Evolutionary conservation across 2,113 vertebrate species (phyloP), one percentile per base, ranked within the genome.

Genomic region (Ascaphus truei): DNA sequence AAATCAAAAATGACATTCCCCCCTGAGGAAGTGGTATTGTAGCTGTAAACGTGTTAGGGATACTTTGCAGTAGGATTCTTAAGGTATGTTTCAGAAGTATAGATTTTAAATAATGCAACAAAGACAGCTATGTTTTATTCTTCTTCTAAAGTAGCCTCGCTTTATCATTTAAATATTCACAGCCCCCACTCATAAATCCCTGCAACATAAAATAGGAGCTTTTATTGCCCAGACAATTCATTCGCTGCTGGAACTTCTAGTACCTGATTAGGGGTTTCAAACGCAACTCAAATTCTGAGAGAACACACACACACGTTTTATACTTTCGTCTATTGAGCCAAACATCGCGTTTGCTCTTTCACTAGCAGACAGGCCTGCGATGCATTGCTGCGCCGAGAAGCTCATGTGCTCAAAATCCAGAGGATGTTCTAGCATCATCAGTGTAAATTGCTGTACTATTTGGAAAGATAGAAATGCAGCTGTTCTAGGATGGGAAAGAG

Each of bases 111-210:
- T 50, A 47, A 34, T 6, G n/a, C 18, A 48, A 18, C 16, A 7
- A 9, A 47, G 59, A 48, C 5, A 30, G 29, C 20, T 43, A 18
- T 33, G 29, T 62, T 45, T 50, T 62, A 47, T 48, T 26, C 30
- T 34, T 43, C 43, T 62, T 50, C 60, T 62, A 43, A 34, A 50
- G 27, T 25, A 33, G 43, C 47, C 39, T 15, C 8, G 43, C 60
- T 62, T 62, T 62, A 62, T 50, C 27, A 62, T 62, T 62, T 23
- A 41, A 18, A 62, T 62, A 62, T 62, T 62, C 50, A 47, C 9
- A 30, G 29, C 34, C 45, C 34, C 41, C 60, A 33, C 33, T 27
- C 48, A 62, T 62, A 62, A 48, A 62, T 50, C 16, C 29, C 60
- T 13, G 30, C 43, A 62, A 62, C 50, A 62, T 48, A 62, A 50